Percentiles rank a stretch among this genome's conserved stretches.
Conservation (phyloP, 2,888 invertebrate genomes). For the Muscina levida region DNA sequence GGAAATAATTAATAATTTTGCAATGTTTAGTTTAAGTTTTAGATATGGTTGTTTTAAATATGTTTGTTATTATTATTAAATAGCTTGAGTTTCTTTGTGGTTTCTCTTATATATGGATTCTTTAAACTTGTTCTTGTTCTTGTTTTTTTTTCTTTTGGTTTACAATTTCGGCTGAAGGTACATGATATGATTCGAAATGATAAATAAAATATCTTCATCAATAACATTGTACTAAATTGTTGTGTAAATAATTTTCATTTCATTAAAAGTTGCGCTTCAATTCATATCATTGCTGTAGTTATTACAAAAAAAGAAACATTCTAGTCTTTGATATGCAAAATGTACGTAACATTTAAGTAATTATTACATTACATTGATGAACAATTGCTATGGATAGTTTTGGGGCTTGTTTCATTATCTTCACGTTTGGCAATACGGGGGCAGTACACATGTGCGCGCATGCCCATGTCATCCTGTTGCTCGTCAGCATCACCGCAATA, state of each 20-base stretch:
- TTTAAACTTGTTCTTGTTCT: conserved; percentile 2
- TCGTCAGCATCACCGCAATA: too few relatives aligned
- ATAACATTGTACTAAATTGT: conserved; percentile 42
- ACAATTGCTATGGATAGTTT: not conserved
- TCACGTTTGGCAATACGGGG: conserved; percentile 50
- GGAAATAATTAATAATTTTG: conserved; percentile 43
- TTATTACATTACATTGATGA: too few relatives aligned
- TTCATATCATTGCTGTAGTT: too few relatives aligned
- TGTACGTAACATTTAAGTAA: too few relatives aligned
- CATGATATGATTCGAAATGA: conserved; percentile 44
- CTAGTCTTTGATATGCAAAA: not conserved
- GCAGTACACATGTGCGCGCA: conserved; percentile 33
- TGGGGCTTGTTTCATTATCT: conserved; percentile 1
- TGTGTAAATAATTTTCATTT: conserved; percentile 24
- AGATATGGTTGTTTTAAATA: conserved; percentile 12
- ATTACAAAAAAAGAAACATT: too few relatives aligned
- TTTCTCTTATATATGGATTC: conserved; percentile 3
- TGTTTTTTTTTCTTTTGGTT: conserved; percentile 35
- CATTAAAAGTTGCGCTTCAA: too few relatives aligned
- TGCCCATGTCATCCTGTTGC: too few relatives aligned
- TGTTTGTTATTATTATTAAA: conserved; percentile 6
- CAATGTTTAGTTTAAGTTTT: conserved; percentile 27
- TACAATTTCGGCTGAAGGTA: conserved; percentile 59
- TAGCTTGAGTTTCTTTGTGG: not conserved
- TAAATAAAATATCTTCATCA: conserved; percentile 24